A percentile compares a stretch with the other conserved stretches of the same genome.
phyloP scores from a whole-genome alignment of 1,140 invertebrate genomes.

The Cheumatopsyche charites region DNA sequence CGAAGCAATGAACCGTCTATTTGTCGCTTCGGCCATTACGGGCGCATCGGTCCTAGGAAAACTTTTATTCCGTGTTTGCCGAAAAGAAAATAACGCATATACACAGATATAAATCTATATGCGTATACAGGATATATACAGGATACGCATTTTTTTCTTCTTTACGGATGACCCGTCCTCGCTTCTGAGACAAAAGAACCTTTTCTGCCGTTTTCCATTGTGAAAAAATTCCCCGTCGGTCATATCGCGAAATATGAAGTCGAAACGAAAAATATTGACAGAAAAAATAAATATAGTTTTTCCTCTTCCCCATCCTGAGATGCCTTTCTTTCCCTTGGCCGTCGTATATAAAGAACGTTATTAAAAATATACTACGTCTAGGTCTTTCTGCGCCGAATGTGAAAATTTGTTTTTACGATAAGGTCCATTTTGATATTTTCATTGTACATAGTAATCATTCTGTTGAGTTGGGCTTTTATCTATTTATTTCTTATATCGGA shows the following conservation, averaged over 20 bases:
- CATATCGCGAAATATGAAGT: conserved; percentile 17
- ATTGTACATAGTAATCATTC: too few species aligned
- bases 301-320: too few species aligned
- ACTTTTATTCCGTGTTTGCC: conserved; percentile 14
- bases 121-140: too few species aligned
- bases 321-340: too few species aligned
- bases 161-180: conserved; percentile 20
- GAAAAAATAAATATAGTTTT: too few species aligned
- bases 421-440: too few species aligned
- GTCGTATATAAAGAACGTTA: too few species aligned
- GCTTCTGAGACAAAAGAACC: conserved; percentile 20
- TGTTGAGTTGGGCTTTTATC: too few species aligned
- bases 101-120: background rate
- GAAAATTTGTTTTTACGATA: too few species aligned
- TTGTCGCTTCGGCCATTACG: conserved; percentile 10
- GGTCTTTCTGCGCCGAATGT: too few species aligned
- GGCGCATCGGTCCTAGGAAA: background rate
- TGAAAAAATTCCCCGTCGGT: conserved; percentile 16
- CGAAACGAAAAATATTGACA: conserved; percentile 18
- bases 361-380: too few species aligned
- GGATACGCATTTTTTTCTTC: conserved; percentile 8
- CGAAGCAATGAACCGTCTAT: conserved; percentile 2
- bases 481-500: too few species aligned
- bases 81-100: conserved; percentile 17
- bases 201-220: conserved; percentile 4